Base-by-base conservation (phyloP, 2,113 vertebrate species). In the Pleuronectes platessa region DNA sequence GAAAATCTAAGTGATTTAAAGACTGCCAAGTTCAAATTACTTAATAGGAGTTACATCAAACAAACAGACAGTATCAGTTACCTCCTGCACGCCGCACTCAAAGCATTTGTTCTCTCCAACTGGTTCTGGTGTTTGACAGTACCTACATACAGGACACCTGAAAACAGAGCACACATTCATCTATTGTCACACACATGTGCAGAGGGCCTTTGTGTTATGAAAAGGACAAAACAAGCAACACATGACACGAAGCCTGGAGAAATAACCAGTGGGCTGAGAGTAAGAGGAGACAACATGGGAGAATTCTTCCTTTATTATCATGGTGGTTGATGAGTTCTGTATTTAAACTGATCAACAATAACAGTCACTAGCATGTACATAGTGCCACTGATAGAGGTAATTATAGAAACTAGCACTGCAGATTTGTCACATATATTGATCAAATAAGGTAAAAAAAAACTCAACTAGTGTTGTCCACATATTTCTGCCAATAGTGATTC, bases 61-160 rank as follows among this genome's bases (percentile, higher is more conserved):
- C 27, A 13, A 42, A 42, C 40, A 42, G 11, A 42, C 1, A 42
- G 31, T 1, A 2, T 20, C 8, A 7, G 4, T 95, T 96, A 99
- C 98, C 95, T 99, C 98, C 92, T 99, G 97, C 54, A 99, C 98
- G 3, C 98, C 98, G 67, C 98, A 99, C 86, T 98, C 98, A 81
- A 99, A 99, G 85, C 98, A 99, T 81, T 98, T 99, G 91, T 99
- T 99, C 92, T 99, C 98, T 85, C 99, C 97, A 20, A 99, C 97
- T 0, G 98, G 97, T 81, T 99, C 98, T 3, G 98, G 98, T 0
- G 98, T 99, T 90, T 99, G 98, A 92, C 98, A 99, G 87, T 98
- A 99, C 49, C 98, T 92, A 88, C 98, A 99, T 68, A 99, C 98
- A 0, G 98, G 98, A 92, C 98, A 99, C 93, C 98, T 99, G 82